phyloP scores from a whole-genome alignment of 1,140 invertebrate genomes.

The Drosophila cardini region DNA sequence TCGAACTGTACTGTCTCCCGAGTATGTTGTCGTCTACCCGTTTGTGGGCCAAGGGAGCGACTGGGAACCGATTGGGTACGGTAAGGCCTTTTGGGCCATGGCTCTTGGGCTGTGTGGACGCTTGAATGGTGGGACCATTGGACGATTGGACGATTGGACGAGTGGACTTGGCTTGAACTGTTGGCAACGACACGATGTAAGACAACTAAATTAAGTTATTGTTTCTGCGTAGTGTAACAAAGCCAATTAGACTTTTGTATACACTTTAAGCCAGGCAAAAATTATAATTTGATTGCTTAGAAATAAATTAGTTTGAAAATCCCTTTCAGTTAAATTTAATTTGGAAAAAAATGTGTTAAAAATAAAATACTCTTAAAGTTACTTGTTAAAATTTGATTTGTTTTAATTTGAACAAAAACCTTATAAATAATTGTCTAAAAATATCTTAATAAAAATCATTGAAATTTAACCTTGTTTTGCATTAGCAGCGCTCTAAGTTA shows the following conservation, averaged over 20 bases:
- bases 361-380: too few species aligned
- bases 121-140: constrained; percentile 45
- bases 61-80: constrained; percentile 5
- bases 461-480: too few species aligned
- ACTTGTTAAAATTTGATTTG: too few species aligned
- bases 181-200: constrained; percentile 76
- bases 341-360: too few species aligned
- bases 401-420: too few species aligned
- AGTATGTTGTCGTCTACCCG: neutral
- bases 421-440: too few species aligned
- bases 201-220: constrained; percentile 83
- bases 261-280: constrained; percentile 20
- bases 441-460: too few species aligned
- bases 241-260: constrained; percentile 14
- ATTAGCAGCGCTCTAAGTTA: too few species aligned
- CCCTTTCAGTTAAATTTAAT: too few species aligned
- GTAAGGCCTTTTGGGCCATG: constrained; percentile 14
- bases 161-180: constrained; percentile 37
- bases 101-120: constrained; percentile 25
- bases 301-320: too few species aligned
- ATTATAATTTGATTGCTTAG: too few species aligned
- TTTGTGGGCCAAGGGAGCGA: constrained; percentile 2
- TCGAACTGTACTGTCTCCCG: neutral
- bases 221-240: constrained; percentile 32
- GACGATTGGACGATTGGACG: too few species aligned